A percentile compares a stretch with the other conserved stretches of the same genome.
phyloP scores from a whole-genome alignment of 2,113 vertebrate species.

The Grantiella picta region DNA sequence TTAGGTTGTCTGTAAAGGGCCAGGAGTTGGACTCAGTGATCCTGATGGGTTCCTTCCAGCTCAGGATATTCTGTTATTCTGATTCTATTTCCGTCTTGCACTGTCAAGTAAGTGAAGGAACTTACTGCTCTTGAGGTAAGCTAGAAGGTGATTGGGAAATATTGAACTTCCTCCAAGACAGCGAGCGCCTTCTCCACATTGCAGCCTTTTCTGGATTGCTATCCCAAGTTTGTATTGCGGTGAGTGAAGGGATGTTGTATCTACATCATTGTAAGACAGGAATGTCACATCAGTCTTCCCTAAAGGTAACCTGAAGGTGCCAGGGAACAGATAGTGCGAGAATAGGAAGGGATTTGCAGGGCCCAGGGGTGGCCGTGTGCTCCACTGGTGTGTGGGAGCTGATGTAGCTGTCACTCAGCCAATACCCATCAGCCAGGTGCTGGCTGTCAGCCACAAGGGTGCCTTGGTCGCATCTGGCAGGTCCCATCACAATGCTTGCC shows the following conservation, averaged over 20 bases:
- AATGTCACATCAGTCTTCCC: neutral
- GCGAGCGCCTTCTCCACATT: neutral
- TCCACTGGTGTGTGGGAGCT: fast-evolving
- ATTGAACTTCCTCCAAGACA: neutral
- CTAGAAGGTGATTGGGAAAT: too few species aligned
- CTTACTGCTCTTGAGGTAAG: neutral
- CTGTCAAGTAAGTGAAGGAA: neutral
- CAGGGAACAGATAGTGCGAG: neutral
- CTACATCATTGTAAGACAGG: neutral
- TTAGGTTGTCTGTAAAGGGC: too few species aligned
- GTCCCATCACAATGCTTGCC: neutral
- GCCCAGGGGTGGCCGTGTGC: neutral
- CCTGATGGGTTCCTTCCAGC: too few species aligned
- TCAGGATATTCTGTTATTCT: neutral
- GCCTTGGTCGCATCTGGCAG: neutral
- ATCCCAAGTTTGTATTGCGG: too few species aligned
- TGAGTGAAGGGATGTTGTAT: neutral
- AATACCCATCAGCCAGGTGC: fast-evolving
- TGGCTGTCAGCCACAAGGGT: neutral
- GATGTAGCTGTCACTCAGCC: neutral
- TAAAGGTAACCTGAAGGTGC: neutral
- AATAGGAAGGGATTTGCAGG: neutral
- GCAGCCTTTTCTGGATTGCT: neutral
- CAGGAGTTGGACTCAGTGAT: neutral
- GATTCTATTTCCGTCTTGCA: neutral